Evolutionary conservation across 2,888 invertebrate species (phyloP).

Genomic region (Limnephilus rhombicus): DNA sequence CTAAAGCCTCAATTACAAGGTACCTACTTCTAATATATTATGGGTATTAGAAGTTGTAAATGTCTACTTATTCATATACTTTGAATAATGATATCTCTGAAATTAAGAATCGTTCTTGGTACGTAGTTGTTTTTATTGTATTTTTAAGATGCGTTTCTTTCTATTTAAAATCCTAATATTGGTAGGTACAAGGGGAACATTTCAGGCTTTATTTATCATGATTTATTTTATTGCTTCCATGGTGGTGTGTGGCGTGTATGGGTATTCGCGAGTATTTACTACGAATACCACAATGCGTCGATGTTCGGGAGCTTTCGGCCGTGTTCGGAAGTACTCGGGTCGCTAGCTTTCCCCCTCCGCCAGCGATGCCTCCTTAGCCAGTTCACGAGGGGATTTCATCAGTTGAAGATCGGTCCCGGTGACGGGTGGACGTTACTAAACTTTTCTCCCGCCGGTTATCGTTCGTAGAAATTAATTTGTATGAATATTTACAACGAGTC

Average conservation of each 20-base stretch:
- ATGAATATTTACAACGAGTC: constrained; percentile 28
- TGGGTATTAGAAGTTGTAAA: neutral
- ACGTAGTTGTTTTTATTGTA: constrained; percentile 25
- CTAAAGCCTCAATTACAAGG: neutral
- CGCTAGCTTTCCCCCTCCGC: constrained; percentile 73
- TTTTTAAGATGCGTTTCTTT: constrained; percentile 51
- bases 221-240: constrained; percentile 48
- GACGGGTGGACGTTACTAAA: constrained; percentile 56
- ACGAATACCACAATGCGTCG: constrained; percentile 55
- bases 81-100: constrained; percentile 52
- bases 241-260: constrained; percentile 28
- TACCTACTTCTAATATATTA: too few relatives aligned
- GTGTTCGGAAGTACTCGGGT: constrained; percentile 77
- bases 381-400: constrained; percentile 69
- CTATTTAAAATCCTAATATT: constrained; percentile 55
- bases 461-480: constrained; percentile 55
- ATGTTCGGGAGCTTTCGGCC: constrained; percentile 73
- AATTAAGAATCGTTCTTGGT: constrained; percentile 42
- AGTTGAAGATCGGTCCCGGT: constrained; percentile 64
- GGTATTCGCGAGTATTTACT: constrained; percentile 53
- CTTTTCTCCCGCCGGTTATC: constrained; percentile 55
- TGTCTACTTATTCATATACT: neutral
- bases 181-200: constrained; percentile 46
- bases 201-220: constrained; percentile 57
- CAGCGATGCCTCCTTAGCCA: constrained; percentile 72